A percentile compares a stretch with the other conserved stretches of the same genome.
Evolutionary conservation across 2,113 vertebrate species (phyloP).

Genomic region (Hippoglossus stenolepis): DNA sequence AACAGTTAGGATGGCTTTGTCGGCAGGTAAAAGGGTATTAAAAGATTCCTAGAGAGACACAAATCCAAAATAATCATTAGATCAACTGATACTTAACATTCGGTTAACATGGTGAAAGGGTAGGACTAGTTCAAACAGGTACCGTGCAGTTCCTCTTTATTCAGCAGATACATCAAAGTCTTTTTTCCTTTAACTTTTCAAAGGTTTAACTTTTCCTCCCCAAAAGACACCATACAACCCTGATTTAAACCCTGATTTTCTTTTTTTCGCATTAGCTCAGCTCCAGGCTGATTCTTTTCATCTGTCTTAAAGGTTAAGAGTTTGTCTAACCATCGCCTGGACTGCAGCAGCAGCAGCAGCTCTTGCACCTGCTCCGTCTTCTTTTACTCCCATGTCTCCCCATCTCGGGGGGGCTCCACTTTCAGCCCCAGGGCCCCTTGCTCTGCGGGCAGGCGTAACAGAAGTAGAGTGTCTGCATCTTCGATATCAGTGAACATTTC

Average conservation of each 20-base stretch:
- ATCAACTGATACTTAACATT: neutral
- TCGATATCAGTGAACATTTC: conserved; percentile 54
- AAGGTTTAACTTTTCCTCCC: conserved; percentile 32
- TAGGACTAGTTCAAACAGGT: conserved; percentile 11
- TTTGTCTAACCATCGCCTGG: conserved; percentile 45
- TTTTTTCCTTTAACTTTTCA: conserved; percentile 37
- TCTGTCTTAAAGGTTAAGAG: conserved; percentile 51
- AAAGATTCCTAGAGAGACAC: neutral
- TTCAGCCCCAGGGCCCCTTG: conserved; percentile 35
- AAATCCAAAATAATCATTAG: neutral
- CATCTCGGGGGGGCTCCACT: conserved; percentile 28
- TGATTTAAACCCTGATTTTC: conserved; percentile 47
- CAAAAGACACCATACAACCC: conserved; percentile 8
- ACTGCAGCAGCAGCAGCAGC: conserved; percentile 22
- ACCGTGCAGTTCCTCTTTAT: conserved; percentile 6
- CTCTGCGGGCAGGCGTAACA: conserved; percentile 41
- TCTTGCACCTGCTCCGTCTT: neutral
- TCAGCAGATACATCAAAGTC: conserved; percentile 33
- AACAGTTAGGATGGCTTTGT: neutral
- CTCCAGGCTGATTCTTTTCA: conserved; percentile 54
- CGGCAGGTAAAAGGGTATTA: neutral
- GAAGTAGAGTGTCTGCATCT: conserved; percentile 47
- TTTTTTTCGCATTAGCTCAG: conserved; percentile 27
- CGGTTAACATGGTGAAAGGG: conserved; percentile 7
- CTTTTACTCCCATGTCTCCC: conserved; percentile 25